Evolutionary conservation across 2,113 vertebrate species (phyloP).

Genomic region (Glaucomys volans): DNA sequence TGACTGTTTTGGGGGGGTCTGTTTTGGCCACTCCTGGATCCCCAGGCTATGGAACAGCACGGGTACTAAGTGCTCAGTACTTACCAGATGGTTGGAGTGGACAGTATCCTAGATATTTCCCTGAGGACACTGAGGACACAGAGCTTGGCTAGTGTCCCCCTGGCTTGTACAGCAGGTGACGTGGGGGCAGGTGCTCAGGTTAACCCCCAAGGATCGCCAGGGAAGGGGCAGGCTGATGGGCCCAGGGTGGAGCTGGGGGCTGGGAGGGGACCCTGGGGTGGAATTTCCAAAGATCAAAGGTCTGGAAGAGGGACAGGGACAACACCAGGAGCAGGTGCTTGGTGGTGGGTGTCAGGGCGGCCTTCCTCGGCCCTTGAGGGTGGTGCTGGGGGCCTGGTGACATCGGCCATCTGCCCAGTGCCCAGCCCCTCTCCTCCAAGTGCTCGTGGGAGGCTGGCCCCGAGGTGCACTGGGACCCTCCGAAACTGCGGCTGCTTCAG

Average conservation of each 20-base stretch:
- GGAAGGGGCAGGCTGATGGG: background rate
- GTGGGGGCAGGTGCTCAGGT: accelerated
- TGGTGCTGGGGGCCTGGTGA: background rate
- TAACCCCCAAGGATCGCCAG: accelerated
- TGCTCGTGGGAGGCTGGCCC: background rate
- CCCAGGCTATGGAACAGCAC: accelerated
- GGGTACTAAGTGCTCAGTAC: background rate
- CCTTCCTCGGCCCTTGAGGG: background rate
- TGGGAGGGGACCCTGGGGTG: background rate
- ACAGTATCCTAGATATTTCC: too few species aligned
- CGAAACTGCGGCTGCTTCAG: background rate
- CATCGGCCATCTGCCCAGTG: background rate
- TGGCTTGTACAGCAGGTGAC: background rate
- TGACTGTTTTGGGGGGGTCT: background rate
- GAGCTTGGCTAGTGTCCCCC: background rate
- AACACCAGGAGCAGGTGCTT: background rate
- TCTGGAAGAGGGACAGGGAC: background rate
- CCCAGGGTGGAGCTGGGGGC: background rate
- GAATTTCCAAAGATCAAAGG: background rate
- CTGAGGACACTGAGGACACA: too few species aligned
- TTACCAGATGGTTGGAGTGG: too few species aligned
- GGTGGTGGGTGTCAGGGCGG: background rate
- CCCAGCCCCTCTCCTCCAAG: background rate
- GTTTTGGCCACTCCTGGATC: background rate
- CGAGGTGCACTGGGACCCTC: accelerated